Evolutionary conservation across 2,797 vertebrate species (phyloP).

Genomic region (Pseudochirops corinnae): DNA sequence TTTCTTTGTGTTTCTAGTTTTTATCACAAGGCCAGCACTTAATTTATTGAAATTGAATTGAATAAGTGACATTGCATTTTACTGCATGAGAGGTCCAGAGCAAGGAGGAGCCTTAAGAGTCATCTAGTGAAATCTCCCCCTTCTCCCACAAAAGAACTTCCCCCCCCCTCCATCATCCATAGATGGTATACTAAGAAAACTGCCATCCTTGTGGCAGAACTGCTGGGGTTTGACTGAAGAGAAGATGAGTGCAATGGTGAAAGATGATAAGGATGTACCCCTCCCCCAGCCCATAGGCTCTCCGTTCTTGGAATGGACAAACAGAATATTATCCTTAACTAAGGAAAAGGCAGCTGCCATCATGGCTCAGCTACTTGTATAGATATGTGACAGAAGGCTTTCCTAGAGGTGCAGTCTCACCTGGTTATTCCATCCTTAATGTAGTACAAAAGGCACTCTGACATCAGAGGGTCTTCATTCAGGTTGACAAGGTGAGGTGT

Average conservation of each 20-base stretch:
- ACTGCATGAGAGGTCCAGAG: neutral
- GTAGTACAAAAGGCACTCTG: conserved; percentile 98
- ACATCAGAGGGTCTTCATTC: conserved; percentile 98
- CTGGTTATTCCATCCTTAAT: conserved; percentile 98
- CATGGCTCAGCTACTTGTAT: neutral
- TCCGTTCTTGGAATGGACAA: neutral
- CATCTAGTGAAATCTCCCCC: neutral
- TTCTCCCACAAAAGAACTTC: neutral
- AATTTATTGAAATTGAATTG: neutral
- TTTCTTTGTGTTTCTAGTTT: neutral
- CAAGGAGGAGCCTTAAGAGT: neutral
- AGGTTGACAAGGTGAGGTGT: conserved; percentile 98
- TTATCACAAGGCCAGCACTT: neutral
- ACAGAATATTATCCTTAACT: neutral
- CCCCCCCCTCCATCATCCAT: neutral
- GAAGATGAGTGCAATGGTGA: neutral
- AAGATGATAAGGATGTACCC: neutral
- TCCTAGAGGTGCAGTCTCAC: conserved; percentile 81
- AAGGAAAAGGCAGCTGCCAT: neutral
- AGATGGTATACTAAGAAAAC: neutral
- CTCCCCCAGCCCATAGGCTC: neutral
- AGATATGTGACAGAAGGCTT: neutral
- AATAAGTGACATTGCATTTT: neutral
- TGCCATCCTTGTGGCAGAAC: neutral
- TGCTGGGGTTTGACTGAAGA: neutral